Evolutionary conservation across 1,140 invertebrate genomes (phyloP), one percentile per base, ranked within the genome.

Genomic region (Pollicipes pollicipes): DNA sequence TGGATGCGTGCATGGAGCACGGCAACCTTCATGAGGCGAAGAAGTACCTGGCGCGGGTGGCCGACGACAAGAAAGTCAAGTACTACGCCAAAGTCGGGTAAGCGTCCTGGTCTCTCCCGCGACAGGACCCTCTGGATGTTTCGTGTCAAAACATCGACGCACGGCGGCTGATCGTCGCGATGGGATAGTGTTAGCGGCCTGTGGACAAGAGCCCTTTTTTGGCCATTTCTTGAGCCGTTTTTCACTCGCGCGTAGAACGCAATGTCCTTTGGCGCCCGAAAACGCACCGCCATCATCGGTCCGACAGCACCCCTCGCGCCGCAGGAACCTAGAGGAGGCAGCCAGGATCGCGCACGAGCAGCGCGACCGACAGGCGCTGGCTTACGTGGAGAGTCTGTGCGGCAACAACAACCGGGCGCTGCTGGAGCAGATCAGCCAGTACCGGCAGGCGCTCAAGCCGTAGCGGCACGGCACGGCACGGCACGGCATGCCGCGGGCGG

Each of bases 31-130:
- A 79, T 24, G 93, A 97, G 82, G 93, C 91, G 1, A 81, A 86
- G 68, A 95, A 95, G 78, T 97, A 97, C 79, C 82, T 97, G 72
- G 81, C 86, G 0, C 86, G 84, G 77, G 88, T 95, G 31, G 83
- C 82, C 72, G 91, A 95, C 32, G 91, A 95, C 70, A 84, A 93
- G 71, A 91, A 90, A 85, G 88, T 95, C 3, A 89, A 90, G 80
- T 97, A 95, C 82, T 88, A 89, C 75, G 83, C 91, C 0, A 90
- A 91, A 82, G 85, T 91, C 72, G 88, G 86, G 90, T 95, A 82
- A 87, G 85, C n/a, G n/a, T n/a, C n/a, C n/a, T n/a, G n/a, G n/a
- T n/a, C n/a, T n/a, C n/a, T n/a, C n/a, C n/a, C n/a, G n/a, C n/a
- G n/a, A n/a, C n/a, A n/a, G n/a, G n/a, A n/a, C n/a, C n/a, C n/a